These are phyloP conservation scores for Lathronympha strigana DNA, from an alignment of 2,888 invertebrate genomes.

Conservation along the genomic window DNA sequence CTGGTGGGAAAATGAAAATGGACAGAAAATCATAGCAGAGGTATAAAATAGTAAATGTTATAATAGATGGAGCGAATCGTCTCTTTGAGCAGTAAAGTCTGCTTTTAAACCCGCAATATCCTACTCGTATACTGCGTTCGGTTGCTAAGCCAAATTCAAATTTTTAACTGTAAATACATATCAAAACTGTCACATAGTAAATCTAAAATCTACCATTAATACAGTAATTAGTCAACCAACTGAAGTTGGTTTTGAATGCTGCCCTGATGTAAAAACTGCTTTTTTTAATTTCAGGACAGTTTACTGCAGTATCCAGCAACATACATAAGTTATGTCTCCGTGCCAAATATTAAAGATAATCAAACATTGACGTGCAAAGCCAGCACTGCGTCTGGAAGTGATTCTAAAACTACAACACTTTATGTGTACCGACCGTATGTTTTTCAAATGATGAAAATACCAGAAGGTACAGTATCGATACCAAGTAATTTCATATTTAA, in stretches of 20 bases:
- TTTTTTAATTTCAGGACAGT: constrained; percentile 52
- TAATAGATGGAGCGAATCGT: no score
- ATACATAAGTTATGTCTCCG: constrained; percentile 61
- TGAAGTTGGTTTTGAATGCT: no score
- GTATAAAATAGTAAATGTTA: no score
- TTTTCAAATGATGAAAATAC: constrained; percentile 63
- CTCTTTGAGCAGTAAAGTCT: no score
- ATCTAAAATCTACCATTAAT: no score
- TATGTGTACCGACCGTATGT: constrained; percentile 61
- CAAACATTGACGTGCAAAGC: constrained; percentile 62
- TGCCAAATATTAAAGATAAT: constrained; percentile 59
- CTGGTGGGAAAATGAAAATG: constrained; percentile 59
- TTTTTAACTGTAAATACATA: no score
- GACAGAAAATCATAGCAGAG: constrained; percentile 48
- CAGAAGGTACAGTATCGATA: constrained; percentile 56
- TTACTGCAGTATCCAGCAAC: constrained; percentile 62
- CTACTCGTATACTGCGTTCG: no score
- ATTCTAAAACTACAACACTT: constrained; percentile 51
- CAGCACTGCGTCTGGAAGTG: constrained; percentile 54
- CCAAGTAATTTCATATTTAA: no score
- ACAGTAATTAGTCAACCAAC: no score
- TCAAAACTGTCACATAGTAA: no score
- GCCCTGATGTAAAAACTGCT: neutral
- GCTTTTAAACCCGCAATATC: no score
- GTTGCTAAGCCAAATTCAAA: no score